phyloP scores from a whole-genome alignment of 2,113 vertebrate species.

The Eudyptes chrysolophus region DNA sequence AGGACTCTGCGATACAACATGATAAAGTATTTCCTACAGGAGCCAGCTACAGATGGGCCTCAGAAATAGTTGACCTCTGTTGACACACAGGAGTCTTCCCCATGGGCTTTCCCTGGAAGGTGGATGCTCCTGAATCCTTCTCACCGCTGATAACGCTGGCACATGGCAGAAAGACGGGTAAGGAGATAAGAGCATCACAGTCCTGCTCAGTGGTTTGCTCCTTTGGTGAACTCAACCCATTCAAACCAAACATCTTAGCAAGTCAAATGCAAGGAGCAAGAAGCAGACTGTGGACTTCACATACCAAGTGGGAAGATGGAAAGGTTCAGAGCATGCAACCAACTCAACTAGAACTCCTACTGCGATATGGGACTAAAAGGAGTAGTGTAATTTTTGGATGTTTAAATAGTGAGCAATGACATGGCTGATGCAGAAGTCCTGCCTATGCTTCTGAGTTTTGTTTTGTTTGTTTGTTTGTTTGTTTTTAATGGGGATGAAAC shows the following conservation, averaged over 20 bases:
- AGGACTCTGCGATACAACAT: not conserved
- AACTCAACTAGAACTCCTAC: not conserved
- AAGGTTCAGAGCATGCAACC: not conserved
- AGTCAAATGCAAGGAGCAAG: not conserved
- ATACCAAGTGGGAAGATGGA: not conserved
- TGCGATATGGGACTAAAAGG: not conserved
- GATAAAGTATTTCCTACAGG: not conserved
- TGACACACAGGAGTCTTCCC: not conserved
- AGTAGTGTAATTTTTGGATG: not conserved
- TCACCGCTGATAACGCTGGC: fast-evolving
- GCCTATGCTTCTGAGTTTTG: not conserved
- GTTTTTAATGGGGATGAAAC: not conserved
- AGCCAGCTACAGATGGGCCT: not conserved
- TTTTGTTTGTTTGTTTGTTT: not conserved
- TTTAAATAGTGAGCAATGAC: not conserved
- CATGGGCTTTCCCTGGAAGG: not conserved
- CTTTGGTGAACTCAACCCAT: not conserved
- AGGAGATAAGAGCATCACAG: not conserved
- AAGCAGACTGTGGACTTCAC: not conserved
- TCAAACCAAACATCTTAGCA: not conserved
- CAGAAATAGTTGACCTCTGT: not conserved
- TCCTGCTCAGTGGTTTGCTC: not conserved
- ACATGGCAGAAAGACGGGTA: not conserved
- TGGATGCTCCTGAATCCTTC: not conserved
- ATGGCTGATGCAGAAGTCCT: not conserved